Conservation (phyloP, 2,113 vertebrate species). For the Macquaria ambigua region DNA sequence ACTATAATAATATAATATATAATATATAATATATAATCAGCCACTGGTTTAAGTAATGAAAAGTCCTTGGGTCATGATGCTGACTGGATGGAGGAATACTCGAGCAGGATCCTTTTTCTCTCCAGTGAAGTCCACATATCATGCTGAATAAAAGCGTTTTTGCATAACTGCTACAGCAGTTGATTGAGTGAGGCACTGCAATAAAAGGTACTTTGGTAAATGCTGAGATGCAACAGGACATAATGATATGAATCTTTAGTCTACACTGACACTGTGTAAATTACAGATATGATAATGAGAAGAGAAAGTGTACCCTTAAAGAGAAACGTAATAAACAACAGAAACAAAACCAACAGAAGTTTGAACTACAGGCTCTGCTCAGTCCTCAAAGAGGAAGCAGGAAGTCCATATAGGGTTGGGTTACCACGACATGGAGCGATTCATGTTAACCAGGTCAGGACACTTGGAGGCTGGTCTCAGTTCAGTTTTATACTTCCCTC, state of each 20-base stretch:
- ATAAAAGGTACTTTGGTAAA: slow-evolving; percentile 78
- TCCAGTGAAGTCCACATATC: slow-evolving; percentile 17
- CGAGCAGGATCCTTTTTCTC: slow-evolving; percentile 3
- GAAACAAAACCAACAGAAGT: slow-evolving; percentile 14
- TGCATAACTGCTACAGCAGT: slow-evolving; percentile 69
- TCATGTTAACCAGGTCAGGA: slow-evolving; percentile 29
- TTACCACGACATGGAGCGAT: slow-evolving; percentile 52
- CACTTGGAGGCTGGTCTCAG: slow-evolving; percentile 9
- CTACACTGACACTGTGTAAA: neutral
- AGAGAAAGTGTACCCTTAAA: neutral
- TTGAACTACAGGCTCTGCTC: slow-evolving; percentile 23
- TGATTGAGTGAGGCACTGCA: slow-evolving; percentile 60
- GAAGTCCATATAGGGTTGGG: slow-evolving; percentile 44
- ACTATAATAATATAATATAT: too few species aligned
- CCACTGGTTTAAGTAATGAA: neutral
- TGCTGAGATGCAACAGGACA: slow-evolving; percentile 51
- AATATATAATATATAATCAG: too few species aligned
- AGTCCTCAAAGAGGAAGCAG: slow-evolving; percentile 44
- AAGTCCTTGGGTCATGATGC: neutral
- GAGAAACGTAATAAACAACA: slow-evolving; percentile 9
- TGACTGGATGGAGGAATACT: slow-evolving; percentile 6
- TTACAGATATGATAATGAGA: too few species aligned
- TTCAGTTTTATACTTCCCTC: slow-evolving; percentile 52
- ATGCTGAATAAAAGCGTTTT: slow-evolving; percentile 38
- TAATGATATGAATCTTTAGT: neutral